These are phyloP conservation scores for Agapetus fuscipes DNA, from an alignment of 2,888 invertebrate species.

Conservation along the genomic window DNA sequence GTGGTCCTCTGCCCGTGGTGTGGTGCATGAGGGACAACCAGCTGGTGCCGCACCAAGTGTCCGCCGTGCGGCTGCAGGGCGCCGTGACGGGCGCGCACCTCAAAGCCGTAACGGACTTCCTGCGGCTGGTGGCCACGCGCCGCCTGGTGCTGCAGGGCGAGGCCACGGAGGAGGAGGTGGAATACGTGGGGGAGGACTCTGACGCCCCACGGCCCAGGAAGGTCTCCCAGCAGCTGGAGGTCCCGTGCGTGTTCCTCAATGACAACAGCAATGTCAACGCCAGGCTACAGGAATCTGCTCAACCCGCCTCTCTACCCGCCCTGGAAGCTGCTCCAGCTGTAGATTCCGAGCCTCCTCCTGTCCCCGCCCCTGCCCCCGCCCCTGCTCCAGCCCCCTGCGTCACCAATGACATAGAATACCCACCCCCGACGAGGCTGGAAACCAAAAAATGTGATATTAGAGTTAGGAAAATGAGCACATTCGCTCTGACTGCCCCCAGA, in stretches of 20 bases:
- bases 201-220: constrained; percentile 27
- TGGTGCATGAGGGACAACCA: constrained; percentile 61
- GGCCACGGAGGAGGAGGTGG: neutral
- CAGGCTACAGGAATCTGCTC: no score
- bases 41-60: constrained; percentile 57
- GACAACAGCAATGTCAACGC: constrained; percentile 32
- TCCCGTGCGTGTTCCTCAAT: constrained; percentile 44
- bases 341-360: neutral
- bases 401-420: constrained; percentile 29
- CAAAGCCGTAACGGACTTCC: constrained; percentile 54
- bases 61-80: constrained; percentile 56
- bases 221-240: constrained; percentile 46
- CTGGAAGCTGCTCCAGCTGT: no score
- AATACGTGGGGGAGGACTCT: constrained; percentile 5
- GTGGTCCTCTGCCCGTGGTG: constrained; percentile 46
- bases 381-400: constrained; percentile 27
- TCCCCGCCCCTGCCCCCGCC: neutral
- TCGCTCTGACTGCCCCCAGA: constrained; percentile 30
- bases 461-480: constrained; percentile 21
- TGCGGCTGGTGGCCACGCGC: constrained; percentile 54
- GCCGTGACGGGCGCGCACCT: constrained; percentile 56
- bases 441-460: constrained; percentile 21
- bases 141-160: constrained; percentile 45
- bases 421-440: constrained; percentile 26
- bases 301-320: no score